phyloP scores from a whole-genome alignment of 2,888 invertebrate genomes.

The Himalopsyche tibetana region DNA sequence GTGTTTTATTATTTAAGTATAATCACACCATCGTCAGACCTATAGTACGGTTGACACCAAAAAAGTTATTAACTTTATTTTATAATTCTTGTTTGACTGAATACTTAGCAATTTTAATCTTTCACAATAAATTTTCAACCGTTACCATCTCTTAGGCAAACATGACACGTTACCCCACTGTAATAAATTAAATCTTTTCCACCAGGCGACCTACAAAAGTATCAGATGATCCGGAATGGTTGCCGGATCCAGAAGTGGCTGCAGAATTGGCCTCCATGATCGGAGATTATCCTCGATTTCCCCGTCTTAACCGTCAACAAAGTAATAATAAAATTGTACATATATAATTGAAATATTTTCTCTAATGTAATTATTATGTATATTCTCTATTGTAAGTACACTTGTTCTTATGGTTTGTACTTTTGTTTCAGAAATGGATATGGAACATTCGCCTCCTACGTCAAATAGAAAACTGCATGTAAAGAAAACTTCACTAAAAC shows the following conservation, averaged over 20 bases:
- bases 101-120: background rate
- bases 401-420: background rate
- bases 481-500: constrained; percentile 33
- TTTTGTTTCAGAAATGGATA: constrained; percentile 62
- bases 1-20: too few species aligned
- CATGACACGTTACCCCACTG: background rate
- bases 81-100: too few species aligned
- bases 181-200: background rate
- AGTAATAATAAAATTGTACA: constrained; percentile 44
- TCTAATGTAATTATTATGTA: too few species aligned
- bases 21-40: background rate
- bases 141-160: too few species aligned
- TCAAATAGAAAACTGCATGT: constrained; percentile 45
- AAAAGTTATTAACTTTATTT: too few species aligned
- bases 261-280: constrained; percentile 84
- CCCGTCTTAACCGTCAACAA: constrained; percentile 61
- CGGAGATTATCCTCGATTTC: constrained; percentile 69
- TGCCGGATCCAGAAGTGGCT: constrained; percentile 82
- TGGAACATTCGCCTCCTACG: constrained; percentile 55
- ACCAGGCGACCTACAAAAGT: constrained; percentile 70
- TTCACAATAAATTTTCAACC: too few species aligned
- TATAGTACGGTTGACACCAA: background rate
- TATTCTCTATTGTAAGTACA: too few species aligned
- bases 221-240: constrained; percentile 77
- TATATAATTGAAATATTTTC: too few species aligned